A percentile compares a stretch with the other conserved stretches of the same genome.
Conservation (phyloP, 1,140 invertebrate species). For the Drosophila repleta region DNA sequence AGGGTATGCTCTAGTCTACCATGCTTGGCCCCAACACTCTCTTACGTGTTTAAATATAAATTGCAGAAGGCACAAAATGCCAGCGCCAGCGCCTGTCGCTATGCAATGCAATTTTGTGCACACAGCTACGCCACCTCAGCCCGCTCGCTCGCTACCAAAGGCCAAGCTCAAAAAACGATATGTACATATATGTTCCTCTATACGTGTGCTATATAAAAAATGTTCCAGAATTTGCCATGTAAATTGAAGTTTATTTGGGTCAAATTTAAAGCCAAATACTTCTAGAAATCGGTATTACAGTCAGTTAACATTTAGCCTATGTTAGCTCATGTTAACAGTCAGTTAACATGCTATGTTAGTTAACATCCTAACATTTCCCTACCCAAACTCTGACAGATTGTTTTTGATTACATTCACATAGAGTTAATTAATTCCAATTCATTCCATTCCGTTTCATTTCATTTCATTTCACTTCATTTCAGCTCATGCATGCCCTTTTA, state of each 20-base stretch:
- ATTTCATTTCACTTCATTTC: background rate
- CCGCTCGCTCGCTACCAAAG: constrained; percentile 2
- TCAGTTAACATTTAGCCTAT: too few species aligned
- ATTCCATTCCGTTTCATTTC: background rate
- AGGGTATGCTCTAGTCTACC: constrained; percentile 21
- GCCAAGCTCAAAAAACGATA: constrained; percentile 12
- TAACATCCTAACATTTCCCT: too few species aligned
- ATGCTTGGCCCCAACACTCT: constrained; percentile 22
- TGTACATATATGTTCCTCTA: background rate
- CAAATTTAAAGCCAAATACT: constrained; percentile 4
- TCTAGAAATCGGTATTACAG: background rate
- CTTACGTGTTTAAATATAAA: constrained; percentile 27
- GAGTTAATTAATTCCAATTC: background rate
- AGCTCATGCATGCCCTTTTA: background rate
- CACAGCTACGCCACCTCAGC: background rate
- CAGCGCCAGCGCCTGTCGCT: constrained; percentile 30
- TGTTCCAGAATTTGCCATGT: constrained; percentile 3
- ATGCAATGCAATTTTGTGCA: constrained; percentile 42
- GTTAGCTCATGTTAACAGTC: too few species aligned
- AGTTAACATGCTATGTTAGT: background rate
- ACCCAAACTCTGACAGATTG: too few species aligned
- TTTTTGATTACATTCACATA: background rate
- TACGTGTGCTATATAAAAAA: background rate
- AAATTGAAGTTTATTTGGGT: constrained; percentile 16
- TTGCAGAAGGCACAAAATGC: constrained; percentile 41